A percentile compares a stretch with the other conserved stretches of the same genome.
These are phyloP conservation scores for Bombus breviceps DNA, from an alignment of 1,140 invertebrate genomes.

Conservation along the genomic window DNA sequence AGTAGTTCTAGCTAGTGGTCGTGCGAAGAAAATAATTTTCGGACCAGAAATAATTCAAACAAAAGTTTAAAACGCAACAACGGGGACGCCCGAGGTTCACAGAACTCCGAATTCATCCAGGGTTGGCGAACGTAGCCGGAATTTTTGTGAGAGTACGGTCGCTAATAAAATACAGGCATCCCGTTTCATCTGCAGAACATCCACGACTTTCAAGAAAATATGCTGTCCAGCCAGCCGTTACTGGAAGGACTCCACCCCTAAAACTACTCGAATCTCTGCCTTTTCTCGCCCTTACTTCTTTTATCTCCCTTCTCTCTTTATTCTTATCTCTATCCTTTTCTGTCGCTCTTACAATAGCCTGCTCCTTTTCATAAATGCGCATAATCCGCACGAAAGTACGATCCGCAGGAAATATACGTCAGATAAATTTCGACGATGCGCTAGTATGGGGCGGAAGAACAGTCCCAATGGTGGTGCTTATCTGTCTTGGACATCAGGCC, in stretches of 20 bases:
- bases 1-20: neutral
- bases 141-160: slow-evolving; percentile 1
- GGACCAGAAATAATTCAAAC: neutral
- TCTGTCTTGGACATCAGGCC: neutral
- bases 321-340: neutral
- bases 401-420: slow-evolving; percentile 17
- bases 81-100: neutral
- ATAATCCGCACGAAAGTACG: slow-evolving; percentile 41
- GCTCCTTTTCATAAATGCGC: slow-evolving; percentile 30
- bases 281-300: neutral
- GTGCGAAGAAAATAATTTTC: neutral
- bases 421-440: slow-evolving; percentile 24
- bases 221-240: slow-evolving; percentile 24
- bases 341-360: too few species aligned
- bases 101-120: neutral
- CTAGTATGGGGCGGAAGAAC: neutral
- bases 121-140: neutral
- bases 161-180: slow-evolving; percentile 42
- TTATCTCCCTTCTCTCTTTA: neutral
- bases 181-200: slow-evolving; percentile 30
- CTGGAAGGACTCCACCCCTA: neutral
- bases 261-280: slow-evolving; percentile 32
- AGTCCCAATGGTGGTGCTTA: neutral
- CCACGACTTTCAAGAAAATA: slow-evolving; percentile 36
- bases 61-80: neutral